Evolutionary conservation across 2,113 vertebrate genomes (phyloP).

Genomic region (pig (Sus scrofa)): DNA sequence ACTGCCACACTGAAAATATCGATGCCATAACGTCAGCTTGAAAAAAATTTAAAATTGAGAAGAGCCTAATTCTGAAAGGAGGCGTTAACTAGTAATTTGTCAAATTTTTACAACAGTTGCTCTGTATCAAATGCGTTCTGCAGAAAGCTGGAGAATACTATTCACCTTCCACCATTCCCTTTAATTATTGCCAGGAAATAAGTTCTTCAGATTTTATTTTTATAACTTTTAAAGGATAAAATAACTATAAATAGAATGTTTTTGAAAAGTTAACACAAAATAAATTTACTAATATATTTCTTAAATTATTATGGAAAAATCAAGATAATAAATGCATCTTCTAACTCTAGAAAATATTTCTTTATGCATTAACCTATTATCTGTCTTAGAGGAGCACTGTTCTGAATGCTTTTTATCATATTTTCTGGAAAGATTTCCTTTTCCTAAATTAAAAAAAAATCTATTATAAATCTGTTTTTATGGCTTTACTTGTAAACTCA

Average conservation of each 20-base stretch:
- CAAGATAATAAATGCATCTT: not conserved
- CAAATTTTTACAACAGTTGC: not conserved
- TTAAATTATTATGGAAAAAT: not conserved
- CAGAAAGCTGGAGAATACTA: not conserved
- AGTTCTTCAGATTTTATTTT: not conserved
- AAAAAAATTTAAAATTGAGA: not conserved
- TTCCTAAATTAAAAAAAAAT: not conserved
- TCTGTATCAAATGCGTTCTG: not conserved
- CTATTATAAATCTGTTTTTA: not conserved
- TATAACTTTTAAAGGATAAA: not conserved
- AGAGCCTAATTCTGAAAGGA: not conserved
- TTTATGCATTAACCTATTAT: not conserved
- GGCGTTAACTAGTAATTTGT: not conserved
- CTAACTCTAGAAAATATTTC: not conserved
- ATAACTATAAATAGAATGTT: not conserved
- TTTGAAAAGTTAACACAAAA: not conserved
- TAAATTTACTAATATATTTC: not conserved
- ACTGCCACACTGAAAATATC: not conserved
- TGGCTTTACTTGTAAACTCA: not conserved
- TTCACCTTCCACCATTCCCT: not conserved
- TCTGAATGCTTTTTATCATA: not conserved
- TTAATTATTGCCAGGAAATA: not conserved
- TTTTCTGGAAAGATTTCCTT: not conserved
- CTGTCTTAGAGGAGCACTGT: not conserved
- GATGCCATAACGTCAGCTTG: not conserved